Base-by-base conservation (phyloP, 35 echinoderm and acorn worm genomes). In the Strongylocentrotus purpuratus region DNA sequence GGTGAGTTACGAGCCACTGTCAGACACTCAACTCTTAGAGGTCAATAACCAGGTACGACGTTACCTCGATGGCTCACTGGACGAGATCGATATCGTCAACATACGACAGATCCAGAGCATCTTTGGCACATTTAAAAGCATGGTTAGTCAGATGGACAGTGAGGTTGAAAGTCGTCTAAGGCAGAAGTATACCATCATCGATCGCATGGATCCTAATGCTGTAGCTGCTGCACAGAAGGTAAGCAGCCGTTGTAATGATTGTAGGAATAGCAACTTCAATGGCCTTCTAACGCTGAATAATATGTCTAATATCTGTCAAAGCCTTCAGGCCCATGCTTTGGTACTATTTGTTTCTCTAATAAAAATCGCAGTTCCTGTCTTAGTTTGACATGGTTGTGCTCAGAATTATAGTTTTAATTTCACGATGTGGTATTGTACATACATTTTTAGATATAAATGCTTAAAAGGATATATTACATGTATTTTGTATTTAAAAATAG, bases 191-290 rank as follows among this genome's bases (percentile, higher is more conserved):
- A 99, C 98, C 7, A 85, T 99, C 46, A 99, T 99, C 41, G 98
- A 99, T 89, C 88, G 94, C 18, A 97, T 95, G 11, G 98, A 99
- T 71, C 98, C 98, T n/a, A 93, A 60, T 48, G 97, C 98, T 35
- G 96, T 97, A 25, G 98, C 98, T 86, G 96, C 97, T 48, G 98
- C 98, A 13, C 98, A 99, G 87, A 99, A 97, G 97, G 97, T 99
- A 46, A 93, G 46, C 46, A 78, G 8, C 7, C 65, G 25, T 78
- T 78, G n/a, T 25, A 7, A 70, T 70, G 5, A 70, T 70, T 18
- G 7, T 7, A 78, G 22, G 50, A 55, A 55, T 55, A 55, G 12
- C 48, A 50, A 50, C 48, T 5, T 7, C 12, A 50, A 50, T 50
- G 2, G 48, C 48, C 7, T 28, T 59, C 52, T 59, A 14, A 59